These are phyloP conservation scores for Bergia puertoricense DNA, from an alignment of 92 coral and sea anemone species.

Conservation along the genomic window DNA sequence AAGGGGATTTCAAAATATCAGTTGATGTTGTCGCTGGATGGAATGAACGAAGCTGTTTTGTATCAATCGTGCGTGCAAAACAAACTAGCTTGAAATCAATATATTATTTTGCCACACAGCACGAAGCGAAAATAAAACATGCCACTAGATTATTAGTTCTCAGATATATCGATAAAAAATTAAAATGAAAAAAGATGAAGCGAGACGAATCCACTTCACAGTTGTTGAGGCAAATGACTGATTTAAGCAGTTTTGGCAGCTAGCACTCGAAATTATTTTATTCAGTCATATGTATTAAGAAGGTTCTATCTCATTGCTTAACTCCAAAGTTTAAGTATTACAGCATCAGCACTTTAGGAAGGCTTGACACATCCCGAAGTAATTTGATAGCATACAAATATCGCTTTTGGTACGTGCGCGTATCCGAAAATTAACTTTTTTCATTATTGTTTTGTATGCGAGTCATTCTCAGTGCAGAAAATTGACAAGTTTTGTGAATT, in stretches of 20 bases:
- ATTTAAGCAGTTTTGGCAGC: neutral
- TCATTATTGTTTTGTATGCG: too few species aligned
- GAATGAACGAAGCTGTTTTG: neutral
- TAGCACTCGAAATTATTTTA: neutral
- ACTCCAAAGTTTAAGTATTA: neutral
- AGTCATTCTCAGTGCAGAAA: too few species aligned
- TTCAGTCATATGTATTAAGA: neutral
- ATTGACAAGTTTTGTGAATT: neutral
- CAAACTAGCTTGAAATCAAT: neutral
- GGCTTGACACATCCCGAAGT: neutral
- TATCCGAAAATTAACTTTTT: neutral
- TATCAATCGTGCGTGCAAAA: constrained; percentile 1
- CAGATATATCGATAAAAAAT: neutral
- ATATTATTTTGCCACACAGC: neutral
- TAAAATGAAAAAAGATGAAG: neutral
- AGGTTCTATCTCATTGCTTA: neutral
- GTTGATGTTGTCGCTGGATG: neutral
- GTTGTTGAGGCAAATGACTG: neutral
- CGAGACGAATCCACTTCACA: neutral
- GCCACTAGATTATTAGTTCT: constrained; percentile 8
- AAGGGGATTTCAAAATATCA: neutral
- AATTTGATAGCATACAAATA: too few species aligned
- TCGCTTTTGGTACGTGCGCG: neutral
- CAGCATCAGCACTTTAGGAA: neutral
- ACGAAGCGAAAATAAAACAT: neutral